These are phyloP conservation scores for Paracanthobrama guichenoti DNA, from an alignment of 2,113 vertebrate genomes.

Conservation along the genomic window DNA sequence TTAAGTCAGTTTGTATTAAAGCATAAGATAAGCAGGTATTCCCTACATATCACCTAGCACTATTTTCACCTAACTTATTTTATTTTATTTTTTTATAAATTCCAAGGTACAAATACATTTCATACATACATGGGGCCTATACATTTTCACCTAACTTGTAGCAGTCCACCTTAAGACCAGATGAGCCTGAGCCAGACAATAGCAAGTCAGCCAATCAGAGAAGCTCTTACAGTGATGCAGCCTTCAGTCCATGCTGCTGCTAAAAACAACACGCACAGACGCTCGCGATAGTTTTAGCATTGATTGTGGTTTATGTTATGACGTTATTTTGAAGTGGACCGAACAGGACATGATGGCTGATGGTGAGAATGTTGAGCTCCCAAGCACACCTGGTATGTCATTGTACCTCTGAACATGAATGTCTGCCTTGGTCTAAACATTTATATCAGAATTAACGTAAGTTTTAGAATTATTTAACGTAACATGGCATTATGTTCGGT, in stretches of 20 bases:
- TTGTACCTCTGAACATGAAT: too few species aligned
- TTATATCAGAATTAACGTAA: background rate
- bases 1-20: background rate
- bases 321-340: background rate
- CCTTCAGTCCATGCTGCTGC: background rate
- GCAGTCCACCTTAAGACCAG: conserved; percentile 37
- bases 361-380: conserved; percentile 60
- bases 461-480: background rate
- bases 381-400: conserved; percentile 69
- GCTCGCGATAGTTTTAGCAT: conserved; percentile 41
- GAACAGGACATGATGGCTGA: conserved; percentile 67
- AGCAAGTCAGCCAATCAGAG: conserved; percentile 47
- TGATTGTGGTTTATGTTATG: conserved; percentile 21
- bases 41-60: too few species aligned
- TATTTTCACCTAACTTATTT: too few species aligned
- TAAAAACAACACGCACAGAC: background rate
- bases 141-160: background rate
- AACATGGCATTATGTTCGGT: background rate
- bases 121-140: too few species aligned
- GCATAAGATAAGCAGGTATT: background rate
- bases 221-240: background rate
- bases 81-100: too few species aligned
- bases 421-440: background rate
- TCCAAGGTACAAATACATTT: too few species aligned
- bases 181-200: conserved; percentile 39